phyloP scores from a whole-genome alignment of 2,888 invertebrate species.

The Agrochola circellaris region DNA sequence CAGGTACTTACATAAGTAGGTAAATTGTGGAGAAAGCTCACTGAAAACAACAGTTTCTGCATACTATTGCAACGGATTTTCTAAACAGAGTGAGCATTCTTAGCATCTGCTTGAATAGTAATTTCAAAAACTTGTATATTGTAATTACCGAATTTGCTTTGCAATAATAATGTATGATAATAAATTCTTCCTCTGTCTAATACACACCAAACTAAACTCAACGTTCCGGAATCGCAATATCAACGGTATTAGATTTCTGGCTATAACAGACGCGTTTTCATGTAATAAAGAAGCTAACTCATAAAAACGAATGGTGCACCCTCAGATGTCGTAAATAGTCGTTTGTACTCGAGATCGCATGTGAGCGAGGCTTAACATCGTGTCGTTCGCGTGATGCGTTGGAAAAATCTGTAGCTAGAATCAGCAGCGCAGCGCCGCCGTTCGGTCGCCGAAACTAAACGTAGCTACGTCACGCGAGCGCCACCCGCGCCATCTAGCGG shows the following conservation, averaged over 20 bases:
- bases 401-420: slow-evolving; percentile 90
- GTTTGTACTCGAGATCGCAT: slow-evolving; percentile 67
- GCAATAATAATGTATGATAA: background rate
- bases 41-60: background rate
- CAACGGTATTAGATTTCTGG: slow-evolving; percentile 47
- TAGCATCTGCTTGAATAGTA: no score
- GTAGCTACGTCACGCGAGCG: slow-evolving; percentile 82
- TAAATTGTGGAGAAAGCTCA: background rate
- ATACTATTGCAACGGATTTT: background rate
- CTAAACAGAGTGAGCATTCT: background rate
- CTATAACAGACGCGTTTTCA: slow-evolving; percentile 52
- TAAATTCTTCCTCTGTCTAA: slow-evolving; percentile 24
- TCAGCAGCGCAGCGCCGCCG: slow-evolving; percentile 88
- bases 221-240: slow-evolving; percentile 49
- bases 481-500: slow-evolving; percentile 85
- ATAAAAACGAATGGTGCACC: slow-evolving; percentile 64
- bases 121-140: background rate
- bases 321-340: slow-evolving; percentile 66
- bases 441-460: slow-evolving; percentile 88
- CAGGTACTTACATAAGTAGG: no score
- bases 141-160: background rate
- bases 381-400: slow-evolving; percentile 86
- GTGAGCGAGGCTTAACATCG: slow-evolving; percentile 81
- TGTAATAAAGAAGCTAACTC: slow-evolving; percentile 64
- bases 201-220: slow-evolving; percentile 32